Evolutionary conservation across 53 echinoderm and acorn worm species (phyloP).

Genomic region (Actinopyga echinites): DNA sequence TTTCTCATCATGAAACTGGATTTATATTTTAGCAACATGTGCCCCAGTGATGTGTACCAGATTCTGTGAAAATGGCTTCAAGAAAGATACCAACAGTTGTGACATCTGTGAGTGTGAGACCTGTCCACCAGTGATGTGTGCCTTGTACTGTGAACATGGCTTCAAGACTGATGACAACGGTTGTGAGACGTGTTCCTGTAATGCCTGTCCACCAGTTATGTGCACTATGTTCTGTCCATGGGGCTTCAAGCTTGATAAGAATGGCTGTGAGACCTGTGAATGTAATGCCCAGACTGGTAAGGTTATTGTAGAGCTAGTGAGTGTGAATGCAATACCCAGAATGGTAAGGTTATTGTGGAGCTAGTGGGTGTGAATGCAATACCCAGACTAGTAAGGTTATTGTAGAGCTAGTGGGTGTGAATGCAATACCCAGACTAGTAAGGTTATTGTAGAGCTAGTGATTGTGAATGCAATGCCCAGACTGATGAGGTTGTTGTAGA

Average conservation of each 20-base stretch:
- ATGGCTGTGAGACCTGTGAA: slow-evolving; percentile 71
- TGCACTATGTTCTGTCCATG: slow-evolving; percentile 54
- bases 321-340: too few species aligned
- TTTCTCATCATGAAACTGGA: too few species aligned
- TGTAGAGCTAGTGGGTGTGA: too few species aligned
- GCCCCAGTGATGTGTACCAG: slow-evolving; percentile 24
- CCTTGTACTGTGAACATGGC: slow-evolving; percentile 39
- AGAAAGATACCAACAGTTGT: slow-evolving; percentile 38
- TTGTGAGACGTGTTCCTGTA: slow-evolving; percentile 52
- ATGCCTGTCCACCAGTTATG: slow-evolving; percentile 42
- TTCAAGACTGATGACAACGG: slow-evolving; percentile 48
- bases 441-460: too few species aligned
- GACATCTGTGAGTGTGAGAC: slow-evolving; percentile 53
- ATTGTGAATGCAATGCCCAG: too few species aligned
- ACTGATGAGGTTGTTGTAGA: too few species aligned
- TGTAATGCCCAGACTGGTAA: slow-evolving; percentile 50
- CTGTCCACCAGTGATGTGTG: slow-evolving; percentile 32
- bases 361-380: too few species aligned
- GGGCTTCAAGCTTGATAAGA: slow-evolving; percentile 57
- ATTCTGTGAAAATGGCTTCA: slow-evolving; percentile 51
- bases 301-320: too few species aligned
- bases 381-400: too few species aligned
- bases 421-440: too few species aligned
- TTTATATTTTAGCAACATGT: not conserved
- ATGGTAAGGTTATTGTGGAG: too few species aligned